phyloP scores from a whole-genome alignment of 2,888 invertebrate genomes.

The Venusia cambrica region DNA sequence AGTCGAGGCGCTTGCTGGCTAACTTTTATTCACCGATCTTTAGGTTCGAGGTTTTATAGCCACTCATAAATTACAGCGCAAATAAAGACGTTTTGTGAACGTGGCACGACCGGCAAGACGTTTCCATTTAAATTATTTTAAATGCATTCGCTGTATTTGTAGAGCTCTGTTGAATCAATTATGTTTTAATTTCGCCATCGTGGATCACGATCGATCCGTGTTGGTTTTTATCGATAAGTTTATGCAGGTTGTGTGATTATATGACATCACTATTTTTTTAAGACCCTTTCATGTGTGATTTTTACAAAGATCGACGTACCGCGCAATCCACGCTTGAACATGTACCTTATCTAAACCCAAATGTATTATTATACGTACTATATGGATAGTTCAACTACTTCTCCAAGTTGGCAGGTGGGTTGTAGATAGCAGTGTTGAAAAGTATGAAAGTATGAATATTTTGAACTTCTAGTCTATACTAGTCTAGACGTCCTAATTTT shows the following conservation, averaged over 20 bases:
- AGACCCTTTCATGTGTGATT: too few species aligned
- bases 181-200: constrained; percentile 42
- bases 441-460: too few species aligned
- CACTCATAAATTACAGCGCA: constrained; percentile 62
- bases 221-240: constrained; percentile 29
- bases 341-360: too few species aligned
- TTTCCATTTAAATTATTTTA: constrained; percentile 74
- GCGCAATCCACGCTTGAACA: too few species aligned
- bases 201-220: constrained; percentile 34
- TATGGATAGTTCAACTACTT: too few species aligned
- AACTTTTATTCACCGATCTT: constrained; percentile 70
- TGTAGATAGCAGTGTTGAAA: too few species aligned
- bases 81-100: constrained; percentile 75
- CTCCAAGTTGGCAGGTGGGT: too few species aligned
- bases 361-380: too few species aligned
- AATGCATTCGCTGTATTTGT: constrained; percentile 55
- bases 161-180: constrained; percentile 68
- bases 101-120: constrained; percentile 51
- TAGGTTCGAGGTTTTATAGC: constrained; percentile 67
- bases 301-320: too few species aligned
- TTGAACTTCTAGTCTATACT: too few species aligned
- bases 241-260: background rate
- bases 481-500: too few species aligned
- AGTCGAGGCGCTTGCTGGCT: constrained; percentile 51
- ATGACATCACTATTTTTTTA: constrained; percentile 10